Conservation (phyloP, 2,797 vertebrate species). For the Hirundo rustica region DNA sequence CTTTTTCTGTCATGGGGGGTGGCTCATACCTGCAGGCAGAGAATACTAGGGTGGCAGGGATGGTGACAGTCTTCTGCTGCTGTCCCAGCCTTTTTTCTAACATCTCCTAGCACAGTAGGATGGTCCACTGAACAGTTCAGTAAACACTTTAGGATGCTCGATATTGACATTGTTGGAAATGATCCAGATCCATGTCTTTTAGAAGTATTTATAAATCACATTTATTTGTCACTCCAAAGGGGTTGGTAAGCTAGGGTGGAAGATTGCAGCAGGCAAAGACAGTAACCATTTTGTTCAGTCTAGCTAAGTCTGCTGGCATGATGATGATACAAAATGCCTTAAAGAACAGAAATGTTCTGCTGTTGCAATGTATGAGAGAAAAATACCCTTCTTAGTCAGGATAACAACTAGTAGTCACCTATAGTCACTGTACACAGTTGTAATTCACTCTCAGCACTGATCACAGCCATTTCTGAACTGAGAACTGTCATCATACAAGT, state of each 20-base stretch:
- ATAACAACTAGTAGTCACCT: neutral
- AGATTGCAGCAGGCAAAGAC: neutral
- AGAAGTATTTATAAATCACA: neutral
- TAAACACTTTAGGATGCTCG: neutral
- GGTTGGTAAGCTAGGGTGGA: neutral
- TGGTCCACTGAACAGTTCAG: neutral
- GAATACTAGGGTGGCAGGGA: neutral
- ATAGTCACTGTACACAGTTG: neutral
- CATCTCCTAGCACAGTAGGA: neutral
- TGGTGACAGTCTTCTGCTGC: neutral
- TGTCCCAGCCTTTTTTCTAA: neutral
- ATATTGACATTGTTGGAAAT: neutral
- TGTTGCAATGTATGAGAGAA: neutral
- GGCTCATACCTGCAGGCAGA: neutral
- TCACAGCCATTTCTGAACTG: neutral
- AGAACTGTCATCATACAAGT: neutral
- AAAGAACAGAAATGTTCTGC: neutral
- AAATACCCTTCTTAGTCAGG: neutral
- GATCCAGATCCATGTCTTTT: neutral
- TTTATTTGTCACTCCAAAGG: neutral
- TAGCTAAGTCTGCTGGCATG: neutral
- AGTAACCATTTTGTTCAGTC: neutral
- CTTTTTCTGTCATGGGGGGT: neutral
- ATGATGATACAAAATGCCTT: neutral
- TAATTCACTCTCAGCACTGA: slow-evolving; percentile 31